Evolutionary conservation across 1,140 invertebrate species (phyloP).

Genomic region (Diachasma alloeum): DNA sequence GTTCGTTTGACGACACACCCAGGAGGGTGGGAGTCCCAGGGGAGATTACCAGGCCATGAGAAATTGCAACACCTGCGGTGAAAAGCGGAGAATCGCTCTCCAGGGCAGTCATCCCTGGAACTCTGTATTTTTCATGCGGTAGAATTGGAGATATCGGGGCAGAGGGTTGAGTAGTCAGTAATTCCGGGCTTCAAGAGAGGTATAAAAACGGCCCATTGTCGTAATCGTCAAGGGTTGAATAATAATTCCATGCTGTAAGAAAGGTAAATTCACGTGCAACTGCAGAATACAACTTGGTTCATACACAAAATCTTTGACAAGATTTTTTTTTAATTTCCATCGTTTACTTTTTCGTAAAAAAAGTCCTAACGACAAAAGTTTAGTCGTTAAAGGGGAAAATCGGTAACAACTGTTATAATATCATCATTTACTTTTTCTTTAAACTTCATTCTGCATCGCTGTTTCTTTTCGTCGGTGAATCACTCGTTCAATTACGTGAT

Average conservation of each 20-base stretch:
- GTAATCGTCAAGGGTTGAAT: too few species aligned
- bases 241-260: slow-evolving; percentile 52
- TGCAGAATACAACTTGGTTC: slow-evolving; percentile 69
- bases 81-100: not conserved
- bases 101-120: not conserved
- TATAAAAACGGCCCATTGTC: too few species aligned
- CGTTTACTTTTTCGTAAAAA: slow-evolving; percentile 35
- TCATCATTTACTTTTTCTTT: not conserved
- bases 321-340: not conserved
- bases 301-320: slow-evolving; percentile 67
- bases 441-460: slow-evolving; percentile 19
- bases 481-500: slow-evolving; percentile 57
- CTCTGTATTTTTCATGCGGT: too few species aligned
- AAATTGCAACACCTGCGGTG: not conserved
- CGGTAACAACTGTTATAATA: not conserved
- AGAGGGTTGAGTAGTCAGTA: too few species aligned
- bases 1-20: not conserved
- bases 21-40: not conserved
- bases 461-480: slow-evolving; percentile 60
- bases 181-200: too few species aligned
- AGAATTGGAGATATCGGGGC: too few species aligned
- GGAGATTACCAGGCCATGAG: not conserved
- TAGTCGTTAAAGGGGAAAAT: slow-evolving; percentile 1
- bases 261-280: slow-evolving; percentile 74
- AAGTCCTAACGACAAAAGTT: slow-evolving; percentile 59